Base-by-base conservation (phyloP, 2,888 invertebrate genomes). In the Hecatera dysodea region DNA sequence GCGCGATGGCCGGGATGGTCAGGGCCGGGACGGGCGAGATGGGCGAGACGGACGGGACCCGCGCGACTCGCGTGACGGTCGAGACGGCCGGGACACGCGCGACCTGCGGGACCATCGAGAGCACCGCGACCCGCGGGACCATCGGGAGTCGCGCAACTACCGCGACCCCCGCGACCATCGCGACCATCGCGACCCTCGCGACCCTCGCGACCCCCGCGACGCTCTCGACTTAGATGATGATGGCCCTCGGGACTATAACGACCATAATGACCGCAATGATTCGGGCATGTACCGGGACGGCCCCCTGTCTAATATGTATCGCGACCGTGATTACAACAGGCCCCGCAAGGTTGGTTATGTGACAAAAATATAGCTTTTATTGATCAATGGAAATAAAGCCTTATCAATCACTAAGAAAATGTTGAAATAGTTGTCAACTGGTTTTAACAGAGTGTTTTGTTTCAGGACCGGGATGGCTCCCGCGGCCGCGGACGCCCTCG, bases 401-500 rank as follows among this genome's bases (percentile, higher is more conserved):
- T 24, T 24, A 7, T 36, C 0, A 44, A 39, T 39, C 9, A 1
- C 48, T 39, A 19, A 39, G 0, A n/a, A 29, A 5, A 24, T 36
- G 50, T 48, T 48, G 0, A 52, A 59, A 56, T 53, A 53, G 60
- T 63, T 48, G 3, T 24, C 15, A 48, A n/a, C 22, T 71, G 15
- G 36, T 24, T 11, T 11, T 77, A 71, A 71, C 75, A 63, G 17
- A 17, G 29, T 55, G 39, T 83, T 65, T 80, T 82, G 75, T 93
- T 93, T 62, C 92, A 95, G 95, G 95, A 95, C 70, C 93, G 96
- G 60, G 96, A 96, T 57, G 95, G 95, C 42, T 93, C 95, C 52
- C 95, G 96, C 59, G 95, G 95, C 61, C 95, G 95, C 72, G 95
- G 96, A 39, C 95, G 96, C 81, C 92, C 91, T 81, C 95, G 96